Evolutionary conservation across 1,140 invertebrate genomes (phyloP).

Genomic region (Diuraphis noxia): DNA sequence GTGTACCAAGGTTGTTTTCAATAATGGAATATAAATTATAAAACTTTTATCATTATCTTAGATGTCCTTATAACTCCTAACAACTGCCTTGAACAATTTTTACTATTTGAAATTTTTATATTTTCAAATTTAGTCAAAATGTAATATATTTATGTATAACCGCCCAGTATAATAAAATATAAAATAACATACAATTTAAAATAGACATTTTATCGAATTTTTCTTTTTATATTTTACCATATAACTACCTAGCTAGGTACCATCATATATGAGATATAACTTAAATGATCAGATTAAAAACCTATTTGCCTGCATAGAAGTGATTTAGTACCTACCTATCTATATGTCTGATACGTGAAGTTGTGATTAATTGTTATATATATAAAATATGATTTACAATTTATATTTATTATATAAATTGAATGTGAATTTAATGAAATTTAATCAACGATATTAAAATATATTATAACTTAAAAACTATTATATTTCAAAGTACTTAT

Average conservation of each 20-base stretch:
- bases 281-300: constrained; percentile 9
- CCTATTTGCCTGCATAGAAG: constrained; percentile 23
- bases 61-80: neutral
- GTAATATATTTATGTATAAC: neutral
- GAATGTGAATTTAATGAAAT: constrained; percentile 20
- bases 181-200: neutral
- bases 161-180: neutral
- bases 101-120: neutral
- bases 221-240: constrained; percentile 12
- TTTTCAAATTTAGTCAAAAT: neutral
- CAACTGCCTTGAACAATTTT: constrained; percentile 9
- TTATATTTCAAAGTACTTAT: constrained; percentile 15
- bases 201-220: constrained; percentile 31
- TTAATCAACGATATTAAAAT: neutral
- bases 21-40: neutral
- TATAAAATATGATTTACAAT: neutral
- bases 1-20: neutral
- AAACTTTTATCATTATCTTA: constrained; percentile 12
- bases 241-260: neutral
- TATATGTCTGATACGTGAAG: neutral
- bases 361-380: neutral
- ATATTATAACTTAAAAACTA: neutral
- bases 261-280: neutral
- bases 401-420: neutral
- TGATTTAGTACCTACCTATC: neutral